phyloP scores from a whole-genome alignment of 2,888 invertebrate genomes.

The Tiliacea citrago region DNA sequence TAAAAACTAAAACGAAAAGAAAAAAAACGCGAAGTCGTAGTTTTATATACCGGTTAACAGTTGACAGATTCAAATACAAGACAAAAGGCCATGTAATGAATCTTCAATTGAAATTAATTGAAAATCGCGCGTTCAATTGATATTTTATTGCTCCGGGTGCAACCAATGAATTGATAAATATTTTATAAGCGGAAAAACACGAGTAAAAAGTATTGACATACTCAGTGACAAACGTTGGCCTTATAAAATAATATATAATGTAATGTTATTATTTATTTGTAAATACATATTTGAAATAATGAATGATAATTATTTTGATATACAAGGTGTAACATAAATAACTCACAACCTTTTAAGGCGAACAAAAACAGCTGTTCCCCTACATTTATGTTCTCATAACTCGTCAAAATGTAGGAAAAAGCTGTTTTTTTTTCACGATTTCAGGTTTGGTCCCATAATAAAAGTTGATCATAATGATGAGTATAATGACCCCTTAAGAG shows the following conservation, averaged over 20 bases:
- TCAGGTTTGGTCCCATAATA: no score
- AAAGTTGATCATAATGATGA: no score
- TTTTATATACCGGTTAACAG: not conserved
- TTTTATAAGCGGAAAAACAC: slow-evolving; percentile 3
- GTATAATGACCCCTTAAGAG: no score
- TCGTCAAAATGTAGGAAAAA: no score
- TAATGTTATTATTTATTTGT: slow-evolving; percentile 1
- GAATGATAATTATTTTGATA: no score
- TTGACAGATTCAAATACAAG: slow-evolving; percentile 24
- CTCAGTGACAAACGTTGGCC: not conserved
- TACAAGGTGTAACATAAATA: no score
- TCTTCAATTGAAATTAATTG: slow-evolving; percentile 6
- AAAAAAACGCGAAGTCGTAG: not conserved
- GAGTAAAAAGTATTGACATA: slow-evolving; percentile 12
- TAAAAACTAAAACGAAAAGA: not conserved
- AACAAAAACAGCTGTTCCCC: no score
- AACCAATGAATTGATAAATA: slow-evolving; percentile 2
- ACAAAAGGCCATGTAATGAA: slow-evolving; percentile 30
- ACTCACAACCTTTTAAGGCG: no score
- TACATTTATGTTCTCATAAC: no score
- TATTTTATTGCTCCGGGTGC: not conserved
- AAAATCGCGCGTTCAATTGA: not conserved
- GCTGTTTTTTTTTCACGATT: no score
- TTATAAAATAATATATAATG: no score
- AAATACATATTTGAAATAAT: slow-evolving; percentile 1